These are phyloP conservation scores for Drosophila bipectinata DNA, from an alignment of 1,140 invertebrate genomes.

Conservation along the genomic window DNA sequence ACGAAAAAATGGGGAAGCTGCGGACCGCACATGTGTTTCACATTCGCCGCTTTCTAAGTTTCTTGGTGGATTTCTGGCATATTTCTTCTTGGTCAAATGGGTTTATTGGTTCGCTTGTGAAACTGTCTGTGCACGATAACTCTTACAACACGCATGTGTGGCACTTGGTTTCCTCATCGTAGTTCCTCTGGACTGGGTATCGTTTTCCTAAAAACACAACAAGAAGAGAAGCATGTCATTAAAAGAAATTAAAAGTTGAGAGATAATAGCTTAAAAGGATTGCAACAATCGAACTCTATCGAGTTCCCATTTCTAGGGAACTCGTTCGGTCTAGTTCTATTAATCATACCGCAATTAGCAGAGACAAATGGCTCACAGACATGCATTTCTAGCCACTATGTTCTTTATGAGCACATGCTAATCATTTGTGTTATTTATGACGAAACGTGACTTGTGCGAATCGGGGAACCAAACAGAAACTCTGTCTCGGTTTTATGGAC, in stretches of 20 bases:
- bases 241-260: background rate
- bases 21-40: conserved; percentile 65
- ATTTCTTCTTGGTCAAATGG: conserved; percentile 6
- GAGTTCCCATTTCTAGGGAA: background rate
- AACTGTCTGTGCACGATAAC: conserved; percentile 23
- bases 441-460: conserved; percentile 61
- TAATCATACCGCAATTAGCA: conserved; percentile 26
- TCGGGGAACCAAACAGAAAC: conserved; percentile 15
- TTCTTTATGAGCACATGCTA: conserved; percentile 31
- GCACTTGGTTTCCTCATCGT: conserved; percentile 26
- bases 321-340: background rate
- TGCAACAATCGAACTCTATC: too few species aligned
- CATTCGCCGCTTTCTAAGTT: conserved; percentile 13
- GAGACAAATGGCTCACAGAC: conserved; percentile 5
- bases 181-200: conserved; percentile 14
- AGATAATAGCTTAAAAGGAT: background rate
- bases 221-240: background rate
- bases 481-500: conserved; percentile 4
- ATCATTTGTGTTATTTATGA: conserved; percentile 64
- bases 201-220: conserved; percentile 20
- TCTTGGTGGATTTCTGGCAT: conserved; percentile 25
- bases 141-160: conserved; percentile 36
- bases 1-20: conserved; percentile 46
- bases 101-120: conserved; percentile 8
- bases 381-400: conserved; percentile 22